A percentile compares a stretch with the other conserved stretches of the same genome.
These are phyloP conservation scores for Hydractinia symbiolongicarpus DNA, from an alignment of 30 jellyfish, hydroid and myxozoan genomes.

Conservation along the genomic window DNA sequence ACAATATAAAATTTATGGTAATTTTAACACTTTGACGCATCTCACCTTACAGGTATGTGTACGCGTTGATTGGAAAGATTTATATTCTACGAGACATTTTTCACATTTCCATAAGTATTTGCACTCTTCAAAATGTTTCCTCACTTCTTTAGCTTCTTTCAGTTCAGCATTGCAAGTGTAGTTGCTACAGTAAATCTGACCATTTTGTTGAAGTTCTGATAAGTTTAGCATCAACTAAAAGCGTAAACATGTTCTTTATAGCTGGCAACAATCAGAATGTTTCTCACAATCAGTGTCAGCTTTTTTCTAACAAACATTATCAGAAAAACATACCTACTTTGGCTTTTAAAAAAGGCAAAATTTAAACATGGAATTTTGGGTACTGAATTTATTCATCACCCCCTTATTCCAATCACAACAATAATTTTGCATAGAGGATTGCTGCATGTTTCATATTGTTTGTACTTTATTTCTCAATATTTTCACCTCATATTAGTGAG, in stretches of 20 bases:
- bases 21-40: not conserved
- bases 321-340: no score
- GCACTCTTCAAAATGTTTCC: conserved; percentile 2
- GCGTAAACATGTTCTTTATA: not conserved
- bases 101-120: conserved; percentile 30
- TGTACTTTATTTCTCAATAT: no score
- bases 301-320: not conserved
- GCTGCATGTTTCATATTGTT: no score
- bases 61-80: not conserved
- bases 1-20: no score
- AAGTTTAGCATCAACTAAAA: not conserved
- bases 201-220: not conserved
- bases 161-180: conserved; percentile 15
- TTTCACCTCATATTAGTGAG: no score
- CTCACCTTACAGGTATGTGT: conserved; percentile 17
- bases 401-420: no score
- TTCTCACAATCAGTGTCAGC: not conserved
- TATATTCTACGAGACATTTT: not conserved
- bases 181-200: conserved; percentile 13
- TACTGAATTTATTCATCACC: no score
- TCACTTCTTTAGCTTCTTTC: conserved; percentile 9
- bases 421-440: no score
- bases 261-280: not conserved
- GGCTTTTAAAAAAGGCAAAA: no score
- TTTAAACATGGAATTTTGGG: no score